Conservation (phyloP, 2,888 invertebrate species). For the Campaea margaritaria region DNA sequence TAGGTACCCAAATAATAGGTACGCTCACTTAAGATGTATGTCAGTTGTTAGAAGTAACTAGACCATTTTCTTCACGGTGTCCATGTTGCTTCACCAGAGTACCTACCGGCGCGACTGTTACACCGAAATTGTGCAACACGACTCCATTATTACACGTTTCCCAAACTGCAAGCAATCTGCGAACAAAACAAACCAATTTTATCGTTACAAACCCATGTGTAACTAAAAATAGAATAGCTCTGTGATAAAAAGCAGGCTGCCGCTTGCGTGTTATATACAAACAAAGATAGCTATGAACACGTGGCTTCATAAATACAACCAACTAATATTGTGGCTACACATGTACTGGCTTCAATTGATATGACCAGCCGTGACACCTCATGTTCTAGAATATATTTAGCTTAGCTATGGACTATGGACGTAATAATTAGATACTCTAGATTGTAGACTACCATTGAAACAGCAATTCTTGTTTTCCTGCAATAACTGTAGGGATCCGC, state of each 20-base stretch:
- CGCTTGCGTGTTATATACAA: too few relatives aligned
- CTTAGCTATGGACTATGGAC: background rate
- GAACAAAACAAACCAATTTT: conserved; percentile 24
- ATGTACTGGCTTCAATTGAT: conserved; percentile 11
- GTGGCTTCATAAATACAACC: background rate
- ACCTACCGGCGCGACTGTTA: conserved; percentile 19
- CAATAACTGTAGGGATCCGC: too few relatives aligned
- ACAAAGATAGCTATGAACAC: too few relatives aligned
- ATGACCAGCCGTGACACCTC: conserved; percentile 21
- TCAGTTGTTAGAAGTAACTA: conserved; percentile 15
- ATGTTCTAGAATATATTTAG: conserved; percentile 1
- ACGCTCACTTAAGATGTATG: conserved; percentile 10
- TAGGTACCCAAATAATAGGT: background rate
- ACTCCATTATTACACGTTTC: conserved; percentile 28
- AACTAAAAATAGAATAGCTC: conserved; percentile 1
- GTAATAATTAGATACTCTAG: background rate
- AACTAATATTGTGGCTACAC: background rate
- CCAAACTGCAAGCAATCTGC: conserved; percentile 25
- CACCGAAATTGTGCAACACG: conserved; percentile 27
- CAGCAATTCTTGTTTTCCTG: background rate
- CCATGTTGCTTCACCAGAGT: conserved; percentile 31
- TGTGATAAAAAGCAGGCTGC: background rate
- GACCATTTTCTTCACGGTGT: conserved; percentile 34
- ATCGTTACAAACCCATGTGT: conserved; percentile 19
- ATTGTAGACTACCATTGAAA: background rate